Conservation (phyloP, 2,113 vertebrate species). For the Panurus biarmicus region DNA sequence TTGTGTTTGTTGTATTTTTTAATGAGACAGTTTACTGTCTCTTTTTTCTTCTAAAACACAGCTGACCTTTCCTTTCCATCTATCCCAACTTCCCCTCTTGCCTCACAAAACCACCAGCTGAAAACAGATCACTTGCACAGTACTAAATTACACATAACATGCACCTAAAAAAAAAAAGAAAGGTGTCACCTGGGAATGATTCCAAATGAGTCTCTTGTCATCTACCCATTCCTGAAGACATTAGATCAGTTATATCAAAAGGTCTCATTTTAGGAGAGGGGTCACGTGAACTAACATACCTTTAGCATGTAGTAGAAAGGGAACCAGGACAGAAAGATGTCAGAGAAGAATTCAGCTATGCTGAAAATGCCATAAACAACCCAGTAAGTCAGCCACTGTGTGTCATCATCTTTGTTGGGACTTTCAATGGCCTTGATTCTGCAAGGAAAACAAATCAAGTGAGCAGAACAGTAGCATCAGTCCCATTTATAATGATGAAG, state of each 20-base stretch:
- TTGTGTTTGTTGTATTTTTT: not conserved
- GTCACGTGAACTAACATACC: conserved; percentile 68
- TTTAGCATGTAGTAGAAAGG: conserved; percentile 97
- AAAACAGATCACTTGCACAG: not conserved
- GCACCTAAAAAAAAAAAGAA: not conserved
- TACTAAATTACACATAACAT: not conserved
- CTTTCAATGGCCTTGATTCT: conserved; percentile 99
- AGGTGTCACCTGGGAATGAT: not conserved
- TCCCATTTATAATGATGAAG: not conserved
- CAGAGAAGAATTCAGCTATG: conserved; percentile 92
- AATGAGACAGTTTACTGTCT: not conserved
- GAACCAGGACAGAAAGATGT: conserved; percentile 96
- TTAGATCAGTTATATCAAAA: not conserved
- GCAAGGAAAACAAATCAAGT: conserved; percentile 23
- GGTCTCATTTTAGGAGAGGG: not conserved
- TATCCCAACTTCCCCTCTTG: not conserved
- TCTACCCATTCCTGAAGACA: not conserved
- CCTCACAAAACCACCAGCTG: not conserved
- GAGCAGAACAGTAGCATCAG: not conserved
- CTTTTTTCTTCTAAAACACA: not conserved
- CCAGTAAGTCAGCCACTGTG: conserved; percentile 98
- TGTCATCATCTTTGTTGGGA: conserved; percentile 93
- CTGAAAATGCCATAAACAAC: conserved; percentile 96
- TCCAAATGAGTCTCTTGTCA: not conserved
- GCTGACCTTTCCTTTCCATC: not conserved